Evolutionary conservation across 2,888 invertebrate species (phyloP).

Genomic region (Lapara coniferarum): DNA sequence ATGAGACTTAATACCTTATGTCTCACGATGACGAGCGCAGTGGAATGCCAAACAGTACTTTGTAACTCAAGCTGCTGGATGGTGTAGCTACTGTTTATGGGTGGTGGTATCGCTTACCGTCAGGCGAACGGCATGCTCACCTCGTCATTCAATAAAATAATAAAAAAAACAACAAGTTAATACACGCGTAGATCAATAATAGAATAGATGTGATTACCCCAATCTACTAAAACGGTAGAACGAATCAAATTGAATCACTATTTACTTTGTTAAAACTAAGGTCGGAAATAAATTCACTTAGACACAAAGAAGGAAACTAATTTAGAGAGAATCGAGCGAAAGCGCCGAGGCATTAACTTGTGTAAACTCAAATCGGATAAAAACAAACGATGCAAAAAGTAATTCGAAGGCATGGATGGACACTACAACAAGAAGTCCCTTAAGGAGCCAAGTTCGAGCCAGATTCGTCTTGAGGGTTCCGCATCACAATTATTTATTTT

Average conservation of each 20-base stretch:
- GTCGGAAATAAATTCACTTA: conserved; percentile 15
- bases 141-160: too few species aligned
- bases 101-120: too few species aligned
- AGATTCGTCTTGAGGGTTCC: neutral
- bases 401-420: conserved; percentile 63
- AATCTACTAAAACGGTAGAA: conserved; percentile 5
- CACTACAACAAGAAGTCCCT: neutral
- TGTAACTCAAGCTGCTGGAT: too few species aligned
- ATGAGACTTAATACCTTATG: too few species aligned
- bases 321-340: conserved; percentile 24
- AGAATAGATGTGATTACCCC: too few species aligned
- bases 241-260: neutral
- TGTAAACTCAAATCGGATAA: conserved; percentile 52
- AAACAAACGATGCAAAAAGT: conserved; percentile 61
- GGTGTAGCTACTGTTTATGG: too few species aligned
- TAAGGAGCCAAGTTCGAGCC: neutral
- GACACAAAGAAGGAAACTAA: conserved; percentile 12
- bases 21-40: too few species aligned
- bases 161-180: too few species aligned
- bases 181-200: too few species aligned
- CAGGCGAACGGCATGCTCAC: too few species aligned
- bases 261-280: conserved; percentile 12
- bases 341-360: conserved; percentile 60
- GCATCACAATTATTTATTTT: neutral
- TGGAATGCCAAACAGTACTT: too few species aligned